Evolutionary conservation across 2,113 vertebrate genomes (phyloP).

Genomic region (Neomonachus schauinslandi): DNA sequence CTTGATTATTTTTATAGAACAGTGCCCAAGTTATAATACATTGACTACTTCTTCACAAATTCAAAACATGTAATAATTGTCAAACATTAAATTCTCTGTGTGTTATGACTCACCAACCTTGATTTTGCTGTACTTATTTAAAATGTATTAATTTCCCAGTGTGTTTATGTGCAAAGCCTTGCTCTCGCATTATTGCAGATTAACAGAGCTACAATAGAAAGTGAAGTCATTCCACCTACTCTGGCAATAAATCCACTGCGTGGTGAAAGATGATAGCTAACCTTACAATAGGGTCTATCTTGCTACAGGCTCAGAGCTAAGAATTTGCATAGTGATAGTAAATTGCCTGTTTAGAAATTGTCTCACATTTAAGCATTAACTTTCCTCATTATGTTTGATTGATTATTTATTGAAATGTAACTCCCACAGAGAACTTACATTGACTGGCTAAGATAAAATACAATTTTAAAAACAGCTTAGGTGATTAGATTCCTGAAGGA

Average conservation of each 20-base stretch:
- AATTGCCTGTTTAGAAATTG: conserved; percentile 50
- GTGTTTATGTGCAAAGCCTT: background rate
- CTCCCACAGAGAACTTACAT: background rate
- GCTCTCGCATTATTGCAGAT: conserved; percentile 22
- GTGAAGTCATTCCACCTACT: conserved; percentile 31
- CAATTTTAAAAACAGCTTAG: conserved; percentile 25
- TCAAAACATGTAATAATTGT: conserved; percentile 7
- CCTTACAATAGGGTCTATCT: background rate
- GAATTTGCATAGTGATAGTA: conserved; percentile 43
- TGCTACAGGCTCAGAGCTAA: background rate
- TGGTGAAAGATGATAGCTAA: conserved; percentile 48
- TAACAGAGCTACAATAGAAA: conserved; percentile 50
- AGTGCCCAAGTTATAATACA: background rate
- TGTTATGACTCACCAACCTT: conserved; percentile 22
- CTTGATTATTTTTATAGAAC: conserved; percentile 9
- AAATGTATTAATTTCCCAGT: conserved; percentile 30
- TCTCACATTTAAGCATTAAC: conserved; percentile 33
- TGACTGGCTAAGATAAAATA: conserved; percentile 24
- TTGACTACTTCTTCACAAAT: conserved; percentile 39
- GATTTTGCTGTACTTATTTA: conserved; percentile 42
- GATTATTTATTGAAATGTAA: conserved; percentile 68
- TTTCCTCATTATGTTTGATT: conserved; percentile 59
- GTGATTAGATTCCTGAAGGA: background rate
- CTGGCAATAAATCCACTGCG: conserved; percentile 18
- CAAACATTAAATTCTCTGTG: conserved; percentile 21